Evolutionary conservation across 1,140 invertebrate genomes (phyloP).

Genomic region (Pantala flavescens): DNA sequence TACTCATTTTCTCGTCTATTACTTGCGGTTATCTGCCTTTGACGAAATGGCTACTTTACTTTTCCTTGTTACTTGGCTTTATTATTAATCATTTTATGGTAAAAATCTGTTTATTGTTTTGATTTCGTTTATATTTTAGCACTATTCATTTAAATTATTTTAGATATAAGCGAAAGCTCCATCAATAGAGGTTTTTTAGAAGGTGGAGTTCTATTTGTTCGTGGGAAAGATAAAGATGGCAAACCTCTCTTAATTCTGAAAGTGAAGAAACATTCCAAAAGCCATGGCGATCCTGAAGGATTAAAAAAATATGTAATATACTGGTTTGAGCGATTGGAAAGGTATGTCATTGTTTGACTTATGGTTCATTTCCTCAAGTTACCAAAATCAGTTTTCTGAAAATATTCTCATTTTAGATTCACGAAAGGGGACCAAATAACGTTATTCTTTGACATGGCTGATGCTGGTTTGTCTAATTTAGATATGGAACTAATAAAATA

Average conservation of each 20-base stretch:
- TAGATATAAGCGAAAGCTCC: slow-evolving; percentile 56
- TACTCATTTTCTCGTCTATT: not conserved
- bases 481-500: slow-evolving; percentile 81
- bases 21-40: too few species aligned
- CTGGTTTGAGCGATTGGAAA: slow-evolving; percentile 76
- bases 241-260: slow-evolving; percentile 63
- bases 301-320: slow-evolving; percentile 75
- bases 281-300: slow-evolving; percentile 56
- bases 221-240: slow-evolving; percentile 70
- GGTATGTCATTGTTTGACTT: slow-evolving; percentile 33
- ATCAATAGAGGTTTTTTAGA: slow-evolving; percentile 60
- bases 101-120: too few species aligned
- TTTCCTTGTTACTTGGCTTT: too few species aligned
- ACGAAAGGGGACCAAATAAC: slow-evolving; percentile 67
- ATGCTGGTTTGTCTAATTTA: slow-evolving; percentile 73
- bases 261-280: slow-evolving; percentile 65
- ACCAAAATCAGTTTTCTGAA: not conserved
- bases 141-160: slow-evolving; percentile 19
- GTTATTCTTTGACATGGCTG: slow-evolving; percentile 81
- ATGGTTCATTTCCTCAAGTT: not conserved
- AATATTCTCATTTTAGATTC: slow-evolving; percentile 38
- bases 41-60: too few species aligned
- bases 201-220: slow-evolving; percentile 62
- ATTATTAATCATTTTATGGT: too few species aligned
- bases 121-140: not conserved